Evolutionary conservation across 2,797 vertebrate genomes (phyloP).

Genomic region (Picus viridis): DNA sequence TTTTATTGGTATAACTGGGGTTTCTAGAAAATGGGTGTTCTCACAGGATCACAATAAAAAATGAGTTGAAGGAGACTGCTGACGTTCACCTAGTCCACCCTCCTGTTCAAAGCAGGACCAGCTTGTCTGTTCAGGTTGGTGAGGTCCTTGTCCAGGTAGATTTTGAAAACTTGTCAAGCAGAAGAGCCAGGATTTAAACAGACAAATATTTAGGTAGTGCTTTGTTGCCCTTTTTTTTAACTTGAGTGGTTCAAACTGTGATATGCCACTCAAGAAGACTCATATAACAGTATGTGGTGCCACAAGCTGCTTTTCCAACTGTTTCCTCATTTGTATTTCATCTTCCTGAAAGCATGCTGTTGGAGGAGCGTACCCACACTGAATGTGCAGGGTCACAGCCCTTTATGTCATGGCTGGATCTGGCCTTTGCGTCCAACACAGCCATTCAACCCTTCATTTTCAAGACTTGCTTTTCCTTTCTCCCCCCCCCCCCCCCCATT

Average conservation of each 20-base stretch:
- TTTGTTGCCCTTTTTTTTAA: neutral
- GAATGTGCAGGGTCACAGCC: neutral
- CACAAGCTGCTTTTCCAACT: neutral
- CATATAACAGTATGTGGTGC: neutral
- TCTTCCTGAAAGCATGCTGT: neutral
- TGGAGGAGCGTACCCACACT: neutral
- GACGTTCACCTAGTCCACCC: neutral
- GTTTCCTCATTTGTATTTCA: neutral
- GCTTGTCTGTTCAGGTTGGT: neutral
- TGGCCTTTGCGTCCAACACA: neutral
- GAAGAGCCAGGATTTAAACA: neutral
- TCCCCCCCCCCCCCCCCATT: accelerated
- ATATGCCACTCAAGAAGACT: neutral
- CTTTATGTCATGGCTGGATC: neutral
- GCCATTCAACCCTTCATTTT: neutral
- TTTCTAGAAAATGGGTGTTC: neutral
- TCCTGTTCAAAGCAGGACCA: neutral
- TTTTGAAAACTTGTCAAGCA: neutral
- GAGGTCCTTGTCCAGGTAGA: neutral
- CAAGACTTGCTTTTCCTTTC: neutral
- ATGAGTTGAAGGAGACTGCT: neutral
- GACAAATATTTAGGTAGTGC: neutral
- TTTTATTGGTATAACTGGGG: neutral
- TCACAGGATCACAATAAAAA: neutral
- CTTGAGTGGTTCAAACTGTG: neutral